Conservation (phyloP, 2,888 invertebrate genomes). For the Metacarcinus magister region DNA sequence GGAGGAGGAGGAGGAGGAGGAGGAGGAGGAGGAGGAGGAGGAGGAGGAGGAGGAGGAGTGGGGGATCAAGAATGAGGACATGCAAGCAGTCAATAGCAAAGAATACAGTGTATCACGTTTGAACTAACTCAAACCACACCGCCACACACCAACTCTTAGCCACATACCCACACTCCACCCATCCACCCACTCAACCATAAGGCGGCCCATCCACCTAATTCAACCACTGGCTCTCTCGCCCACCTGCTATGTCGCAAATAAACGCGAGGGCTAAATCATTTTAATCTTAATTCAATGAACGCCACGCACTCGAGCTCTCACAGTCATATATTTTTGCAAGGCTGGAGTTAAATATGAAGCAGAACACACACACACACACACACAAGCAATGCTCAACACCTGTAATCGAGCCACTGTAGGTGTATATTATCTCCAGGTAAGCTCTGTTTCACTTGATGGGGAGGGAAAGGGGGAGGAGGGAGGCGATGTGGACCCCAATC, state of each 20-base stretch:
- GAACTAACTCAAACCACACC: neutral
- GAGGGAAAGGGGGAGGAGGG: neutral
- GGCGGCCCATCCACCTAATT: neutral
- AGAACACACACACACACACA: neutral
- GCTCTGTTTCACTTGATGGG: neutral
- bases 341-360: neutral
- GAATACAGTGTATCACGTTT: neutral
- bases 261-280: neutral
- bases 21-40: neutral
- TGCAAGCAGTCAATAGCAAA: slow-evolving; percentile 21
- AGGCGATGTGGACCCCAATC: neutral
- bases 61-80: neutral
- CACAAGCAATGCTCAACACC: neutral
- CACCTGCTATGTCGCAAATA: neutral
- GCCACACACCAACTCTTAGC: neutral
- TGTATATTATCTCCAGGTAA: slow-evolving; percentile 29
- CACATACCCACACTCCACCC: neutral
- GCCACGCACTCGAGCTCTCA: neutral
- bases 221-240: neutral
- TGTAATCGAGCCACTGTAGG: neutral
- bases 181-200: slow-evolving; percentile 4
- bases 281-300: slow-evolving; percentile 28
- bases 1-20: neutral
- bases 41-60: neutral
- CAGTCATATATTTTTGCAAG: slow-evolving; percentile 35